Evolutionary conservation across 1,140 invertebrate genomes (phyloP).

Genomic region (Drosophila novamexicana): DNA sequence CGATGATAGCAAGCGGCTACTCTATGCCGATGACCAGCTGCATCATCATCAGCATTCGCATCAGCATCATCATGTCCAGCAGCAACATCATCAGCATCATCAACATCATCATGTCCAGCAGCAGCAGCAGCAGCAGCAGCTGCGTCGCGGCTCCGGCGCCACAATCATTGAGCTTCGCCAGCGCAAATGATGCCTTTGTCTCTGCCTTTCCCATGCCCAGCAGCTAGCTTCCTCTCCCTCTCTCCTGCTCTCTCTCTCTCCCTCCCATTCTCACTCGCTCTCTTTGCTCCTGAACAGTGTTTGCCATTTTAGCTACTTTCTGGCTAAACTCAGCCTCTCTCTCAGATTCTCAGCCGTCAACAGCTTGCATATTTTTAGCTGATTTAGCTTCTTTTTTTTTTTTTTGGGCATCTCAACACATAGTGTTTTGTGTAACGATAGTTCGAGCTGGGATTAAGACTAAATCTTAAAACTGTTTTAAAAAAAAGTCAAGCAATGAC

Average conservation of each 20-base stretch:
- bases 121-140: slow-evolving; percentile 55
- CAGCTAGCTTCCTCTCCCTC: not conserved
- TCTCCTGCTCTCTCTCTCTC: not conserved
- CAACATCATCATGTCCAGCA: slow-evolving; percentile 24
- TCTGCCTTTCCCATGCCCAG: not conserved
- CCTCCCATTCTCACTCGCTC: no score
- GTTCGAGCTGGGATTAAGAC: no score
- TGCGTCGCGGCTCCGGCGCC: slow-evolving; percentile 62
- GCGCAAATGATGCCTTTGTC: slow-evolving; percentile 50
- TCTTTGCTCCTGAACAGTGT: no score
- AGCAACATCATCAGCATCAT: slow-evolving; percentile 45
- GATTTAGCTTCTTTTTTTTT: no score
- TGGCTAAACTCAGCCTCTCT: no score
- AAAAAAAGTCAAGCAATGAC: no score
- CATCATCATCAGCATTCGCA: slow-evolving; percentile 29
- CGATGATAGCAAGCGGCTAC: slow-evolving; percentile 85
- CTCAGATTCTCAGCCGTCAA: no score
- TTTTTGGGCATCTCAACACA: no score
- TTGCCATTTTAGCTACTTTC: no score
- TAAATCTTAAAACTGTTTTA: no score
- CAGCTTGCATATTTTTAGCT: no score
- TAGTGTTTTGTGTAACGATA: no score
- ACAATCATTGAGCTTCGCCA: slow-evolving; percentile 71
- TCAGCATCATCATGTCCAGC: slow-evolving; percentile 35
- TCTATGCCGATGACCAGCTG: slow-evolving; percentile 45